phyloP scores from a whole-genome alignment of 2,797 vertebrate genomes.

The Calcarius lapponicus region DNA sequence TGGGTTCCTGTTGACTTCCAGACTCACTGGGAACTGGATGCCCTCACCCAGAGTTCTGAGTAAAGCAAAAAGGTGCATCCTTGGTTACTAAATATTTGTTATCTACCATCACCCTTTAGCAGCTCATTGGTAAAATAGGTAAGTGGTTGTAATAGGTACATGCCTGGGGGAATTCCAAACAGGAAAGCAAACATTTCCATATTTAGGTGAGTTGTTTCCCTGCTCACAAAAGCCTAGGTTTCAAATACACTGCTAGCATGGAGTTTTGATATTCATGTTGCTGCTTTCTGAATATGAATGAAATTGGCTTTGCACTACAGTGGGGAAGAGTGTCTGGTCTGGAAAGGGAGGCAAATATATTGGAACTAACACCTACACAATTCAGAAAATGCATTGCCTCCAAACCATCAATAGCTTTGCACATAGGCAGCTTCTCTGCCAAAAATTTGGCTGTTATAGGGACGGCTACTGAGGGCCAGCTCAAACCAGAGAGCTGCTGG shows the following conservation, averaged over 20 bases:
- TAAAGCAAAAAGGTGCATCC: not conserved
- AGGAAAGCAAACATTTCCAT: not conserved
- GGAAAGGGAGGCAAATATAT: not conserved
- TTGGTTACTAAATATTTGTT: not conserved
- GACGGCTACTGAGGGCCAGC: not conserved
- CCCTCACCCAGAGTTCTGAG: not conserved
- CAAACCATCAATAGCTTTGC: not conserved
- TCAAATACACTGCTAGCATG: not conserved
- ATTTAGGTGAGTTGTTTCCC: not conserved
- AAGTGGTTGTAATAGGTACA: not conserved
- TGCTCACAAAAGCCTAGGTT: not conserved
- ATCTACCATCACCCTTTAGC: not conserved
- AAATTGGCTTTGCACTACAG: not conserved
- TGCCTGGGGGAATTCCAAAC: not conserved
- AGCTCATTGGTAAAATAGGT: not conserved
- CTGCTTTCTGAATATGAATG: not conserved
- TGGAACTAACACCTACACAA: not conserved
- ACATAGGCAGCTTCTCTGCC: not conserved
- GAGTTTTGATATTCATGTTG: not conserved
- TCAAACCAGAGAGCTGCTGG: not conserved
- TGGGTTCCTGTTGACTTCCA: conserved; percentile 34
- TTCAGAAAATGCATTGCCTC: not conserved
- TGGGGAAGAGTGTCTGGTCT: not conserved
- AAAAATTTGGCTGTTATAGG: not conserved
- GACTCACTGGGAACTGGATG: not conserved